Percentiles rank a stretch among this genome's conserved stretches.
phyloP scores from a whole-genome alignment of 2,113 vertebrate genomes.

The Rattus rattus region DNA sequence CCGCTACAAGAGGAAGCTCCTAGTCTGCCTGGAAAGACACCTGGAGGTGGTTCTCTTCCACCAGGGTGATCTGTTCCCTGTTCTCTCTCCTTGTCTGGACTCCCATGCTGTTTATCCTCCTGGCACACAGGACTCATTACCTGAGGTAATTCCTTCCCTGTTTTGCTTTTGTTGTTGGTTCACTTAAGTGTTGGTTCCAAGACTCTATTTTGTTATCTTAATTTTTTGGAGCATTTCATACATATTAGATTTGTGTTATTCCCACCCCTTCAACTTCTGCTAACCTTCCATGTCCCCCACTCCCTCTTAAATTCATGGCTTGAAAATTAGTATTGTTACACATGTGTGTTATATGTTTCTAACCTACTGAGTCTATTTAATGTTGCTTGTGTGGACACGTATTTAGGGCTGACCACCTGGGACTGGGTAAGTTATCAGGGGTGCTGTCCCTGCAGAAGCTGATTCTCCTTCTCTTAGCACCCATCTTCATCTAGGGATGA shows the following conservation, averaged over 20 bases:
- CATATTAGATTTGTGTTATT: neutral
- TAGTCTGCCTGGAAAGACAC: neutral
- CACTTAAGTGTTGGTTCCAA: neutral
- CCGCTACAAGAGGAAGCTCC: neutral
- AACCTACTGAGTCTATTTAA: neutral
- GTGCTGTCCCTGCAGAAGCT: neutral
- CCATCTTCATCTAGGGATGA: neutral
- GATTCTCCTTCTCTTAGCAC: neutral
- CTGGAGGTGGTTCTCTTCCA: neutral
- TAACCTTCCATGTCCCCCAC: neutral
- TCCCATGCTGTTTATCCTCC: neutral
- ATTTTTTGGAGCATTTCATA: neutral
- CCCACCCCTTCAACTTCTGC: too few relatives aligned
- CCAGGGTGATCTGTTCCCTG: neutral
- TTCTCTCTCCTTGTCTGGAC: neutral
- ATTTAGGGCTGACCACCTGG: neutral
- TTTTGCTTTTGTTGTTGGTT: conserved; percentile 24
- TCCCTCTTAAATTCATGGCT: neutral
- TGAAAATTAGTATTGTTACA: neutral
- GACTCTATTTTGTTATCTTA: conserved; percentile 5
- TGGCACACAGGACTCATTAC: neutral
- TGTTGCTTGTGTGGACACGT: neutral
- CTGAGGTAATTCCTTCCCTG: neutral
- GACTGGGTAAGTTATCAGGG: neutral
- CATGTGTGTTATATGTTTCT: too few relatives aligned